Evolutionary conservation across 2,888 invertebrate species (phyloP).

Genomic region (Euzetes globulus): DNA sequence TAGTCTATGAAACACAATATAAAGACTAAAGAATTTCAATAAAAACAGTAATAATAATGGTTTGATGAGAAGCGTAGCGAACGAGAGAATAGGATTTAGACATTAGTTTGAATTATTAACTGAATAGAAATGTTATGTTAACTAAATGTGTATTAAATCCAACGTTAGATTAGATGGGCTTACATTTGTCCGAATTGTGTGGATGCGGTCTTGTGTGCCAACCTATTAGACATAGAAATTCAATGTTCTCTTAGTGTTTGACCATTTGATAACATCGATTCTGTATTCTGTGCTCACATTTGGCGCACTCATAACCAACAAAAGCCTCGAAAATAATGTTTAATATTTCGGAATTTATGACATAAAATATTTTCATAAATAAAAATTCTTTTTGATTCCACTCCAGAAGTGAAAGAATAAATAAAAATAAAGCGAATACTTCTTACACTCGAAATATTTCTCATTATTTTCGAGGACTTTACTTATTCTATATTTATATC

Average conservation of each 20-base stretch:
- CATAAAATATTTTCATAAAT: constrained; percentile 5
- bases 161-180: not conserved
- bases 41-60: not conserved
- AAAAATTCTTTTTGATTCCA: constrained; percentile 2
- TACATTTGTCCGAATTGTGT: not conserved
- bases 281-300: not conserved
- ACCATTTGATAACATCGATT: not conserved
- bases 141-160: not conserved
- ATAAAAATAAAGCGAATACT: not conserved
- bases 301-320: not conserved
- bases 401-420: not conserved
- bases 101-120: constrained; percentile 12
- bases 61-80: not conserved
- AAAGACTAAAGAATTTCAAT: not conserved
- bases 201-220: not conserved
- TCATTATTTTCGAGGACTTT: not conserved
- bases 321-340: constrained; percentile 3
- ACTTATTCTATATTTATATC: not conserved
- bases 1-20: not conserved
- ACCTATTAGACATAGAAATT: not conserved
- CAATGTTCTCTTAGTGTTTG: not conserved
- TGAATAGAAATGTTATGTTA: not conserved
- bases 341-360: constrained; percentile 8
- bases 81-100: not conserved
- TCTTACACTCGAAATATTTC: not conserved